Evolutionary conservation across 2,888 invertebrate species (phyloP), one percentile per base, ranked within the genome.

Genomic region (Galeopsomyia nigrocyanea): DNA sequence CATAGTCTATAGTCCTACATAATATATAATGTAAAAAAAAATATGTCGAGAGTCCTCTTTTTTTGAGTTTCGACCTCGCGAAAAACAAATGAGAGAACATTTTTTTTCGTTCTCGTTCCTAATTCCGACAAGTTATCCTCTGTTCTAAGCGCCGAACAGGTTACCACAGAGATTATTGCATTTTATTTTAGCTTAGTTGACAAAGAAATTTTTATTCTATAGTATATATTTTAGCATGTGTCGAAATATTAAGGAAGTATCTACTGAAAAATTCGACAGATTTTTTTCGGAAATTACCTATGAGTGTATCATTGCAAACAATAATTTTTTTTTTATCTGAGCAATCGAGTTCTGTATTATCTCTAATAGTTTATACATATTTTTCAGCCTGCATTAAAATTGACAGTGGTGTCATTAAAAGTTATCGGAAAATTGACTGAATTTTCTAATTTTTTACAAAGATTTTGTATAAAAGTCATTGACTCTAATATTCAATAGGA

Each of bases 101-200:
- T 50, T 69, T 50, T 69, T 53, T 56, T 58, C 26, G 64, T 61
- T 67, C 70, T 75, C 70, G 70, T 75, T 70, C 75, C 75, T 72
- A 72, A 75, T 58, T 69, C 66, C 47, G 58, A 69, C 57, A 68
- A 57, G 69, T 72, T 72, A 71, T 58, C 65, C 51, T 63, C 72
- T 72, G 69, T 75, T 73, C 60, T 67, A 51, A 57, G 64, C 51
- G 73, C 19, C 67, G 70, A 68, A 73, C 70, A 68, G 50, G 31
- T 68, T 66, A 67, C 63, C 66, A 66, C 55, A 62, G 49, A 68
- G 17, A 65, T 63, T 65, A 26, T 31, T 68, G 46, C 63, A 65
- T 74, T 22, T 71, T 68, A 46, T 51, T n/a, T 61, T 71, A 75
- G 65, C 16, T n/a, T 75, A 75, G 68, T 61, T 51, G 58, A 68